A percentile compares a stretch with the other conserved stretches of the same genome.
These are phyloP conservation scores for Sebastes paucispinis DNA, from an alignment of 2,797 vertebrate species.

Conservation along the genomic window DNA sequence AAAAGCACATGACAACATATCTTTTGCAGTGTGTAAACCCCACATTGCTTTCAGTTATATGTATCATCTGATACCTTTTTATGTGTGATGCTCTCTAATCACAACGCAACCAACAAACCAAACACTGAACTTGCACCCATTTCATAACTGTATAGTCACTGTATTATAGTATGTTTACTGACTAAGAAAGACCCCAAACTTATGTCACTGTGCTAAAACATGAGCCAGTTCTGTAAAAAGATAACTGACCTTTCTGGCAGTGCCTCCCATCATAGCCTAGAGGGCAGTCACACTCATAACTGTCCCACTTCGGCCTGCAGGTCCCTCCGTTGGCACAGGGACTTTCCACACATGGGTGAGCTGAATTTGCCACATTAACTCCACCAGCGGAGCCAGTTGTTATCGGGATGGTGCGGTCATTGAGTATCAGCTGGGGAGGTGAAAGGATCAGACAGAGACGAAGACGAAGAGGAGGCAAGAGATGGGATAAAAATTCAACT, in stretches of 20 bases:
- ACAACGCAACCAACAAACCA: background rate
- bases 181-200: background rate
- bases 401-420: slow-evolving; percentile 87
- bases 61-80: background rate
- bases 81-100: background rate
- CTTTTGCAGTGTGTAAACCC: background rate
- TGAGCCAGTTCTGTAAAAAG: background rate
- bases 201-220: background rate
- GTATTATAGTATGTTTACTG: background rate
- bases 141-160: background rate
- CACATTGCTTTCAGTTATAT: background rate
- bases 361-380: slow-evolving; percentile 89
- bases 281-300: slow-evolving; percentile 94
- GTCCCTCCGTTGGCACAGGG: slow-evolving; percentile 93
- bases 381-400: slow-evolving; percentile 83
- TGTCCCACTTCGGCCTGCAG: slow-evolving; percentile 90
- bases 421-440: slow-evolving; percentile 86
- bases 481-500: background rate
- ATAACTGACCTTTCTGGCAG: slow-evolving; percentile 92
- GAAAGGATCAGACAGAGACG: background rate
- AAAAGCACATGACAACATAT: background rate
- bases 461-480: background rate
- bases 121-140: background rate
- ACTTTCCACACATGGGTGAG: slow-evolving; percentile 87
- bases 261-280: slow-evolving; percentile 92